Conservation (phyloP, 2,888 invertebrate species). For the Hypena proboscidalis region DNA sequence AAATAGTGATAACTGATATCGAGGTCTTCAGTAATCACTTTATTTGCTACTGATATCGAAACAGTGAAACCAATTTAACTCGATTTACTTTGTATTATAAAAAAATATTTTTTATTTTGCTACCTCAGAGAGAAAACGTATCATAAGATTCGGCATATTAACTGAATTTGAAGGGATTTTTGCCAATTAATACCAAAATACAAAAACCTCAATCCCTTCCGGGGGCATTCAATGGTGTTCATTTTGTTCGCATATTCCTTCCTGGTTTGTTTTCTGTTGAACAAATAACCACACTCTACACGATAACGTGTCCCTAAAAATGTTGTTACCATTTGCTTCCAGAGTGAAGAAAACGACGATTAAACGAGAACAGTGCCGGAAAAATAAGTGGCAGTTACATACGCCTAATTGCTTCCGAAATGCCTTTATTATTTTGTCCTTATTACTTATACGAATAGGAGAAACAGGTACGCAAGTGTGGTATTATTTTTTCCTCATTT, state of each 20-base stretch:
- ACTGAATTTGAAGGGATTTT: too few species aligned
- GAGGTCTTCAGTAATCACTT: too few species aligned
- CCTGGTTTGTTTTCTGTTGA: conserved; percentile 24
- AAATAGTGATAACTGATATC: too few species aligned
- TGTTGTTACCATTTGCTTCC: conserved; percentile 51
- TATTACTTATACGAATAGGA: too few species aligned
- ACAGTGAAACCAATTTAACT: too few species aligned
- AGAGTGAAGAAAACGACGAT: conserved; percentile 52
- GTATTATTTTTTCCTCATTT: too few species aligned
- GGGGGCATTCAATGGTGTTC: not conserved
- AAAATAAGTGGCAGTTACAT: conserved; percentile 4
- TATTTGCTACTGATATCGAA: too few species aligned
- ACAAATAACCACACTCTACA: conserved; percentile 43
- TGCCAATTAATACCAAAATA: not conserved
- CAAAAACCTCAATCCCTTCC: not conserved
- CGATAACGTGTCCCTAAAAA: conserved; percentile 54
- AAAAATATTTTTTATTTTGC: too few species aligned
- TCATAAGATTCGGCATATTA: too few species aligned
- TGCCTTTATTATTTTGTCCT: not conserved
- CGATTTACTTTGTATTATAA: too few species aligned
- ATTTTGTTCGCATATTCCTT: conserved; percentile 26
- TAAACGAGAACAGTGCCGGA: conserved; percentile 49
- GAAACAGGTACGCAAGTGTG: too few species aligned
- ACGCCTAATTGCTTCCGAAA: conserved; percentile 7
- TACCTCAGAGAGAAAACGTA: too few species aligned